Evolutionary conservation across 2,888 invertebrate genomes (phyloP), one percentile per base, ranked within the genome.

Genomic region (Venusia cambrica): DNA sequence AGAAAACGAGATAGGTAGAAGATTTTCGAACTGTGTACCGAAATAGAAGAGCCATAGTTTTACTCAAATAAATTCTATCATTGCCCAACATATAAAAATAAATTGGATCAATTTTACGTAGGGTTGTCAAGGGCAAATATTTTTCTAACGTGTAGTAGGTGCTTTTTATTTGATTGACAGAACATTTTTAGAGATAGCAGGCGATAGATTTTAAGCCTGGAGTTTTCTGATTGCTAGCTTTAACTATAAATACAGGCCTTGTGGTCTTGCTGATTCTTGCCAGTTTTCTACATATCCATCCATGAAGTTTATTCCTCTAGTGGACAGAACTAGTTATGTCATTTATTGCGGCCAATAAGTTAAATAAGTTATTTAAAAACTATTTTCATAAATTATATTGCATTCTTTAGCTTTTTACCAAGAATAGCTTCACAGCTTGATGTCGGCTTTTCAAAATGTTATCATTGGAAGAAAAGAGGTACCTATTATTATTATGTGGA

Each of bases 371-470:
- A 62, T 71, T 70, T 66, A 64, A 46, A 67, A 59, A 65, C 67
- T 79, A 81, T 77, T 81, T 80, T 75, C 71, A 63, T 76, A 79
- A 69, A 67, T 74, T 49, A 74, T 75, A 74, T 74, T 77, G 65
- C 70, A 76, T 73, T 73, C 65, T 73, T 70, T 81, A 81, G 79
- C 72, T 73, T 45, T 75, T 68, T 74, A 76, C 68, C 69, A 70
- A 66, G 65, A 72, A 66, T 84, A 83, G 84, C 63, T 74, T 78
- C 76, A 80, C 83, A 79, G 78, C 77, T 79, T 75, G 80, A 84
- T 81, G 83, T 84, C 83, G 76, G 77, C 83, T 84, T 80, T 77
- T 76, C 74, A 77, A 81, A 79, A 81, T 81, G 77, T 83, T 81
- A 69, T 72, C 80, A 70, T 62, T 80, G 87, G 81, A 81, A 76